Evolutionary conservation across 1,140 invertebrate species (phyloP), one percentile per base, ranked within the genome.

Genomic region (Heliconius hermathena): DNA sequence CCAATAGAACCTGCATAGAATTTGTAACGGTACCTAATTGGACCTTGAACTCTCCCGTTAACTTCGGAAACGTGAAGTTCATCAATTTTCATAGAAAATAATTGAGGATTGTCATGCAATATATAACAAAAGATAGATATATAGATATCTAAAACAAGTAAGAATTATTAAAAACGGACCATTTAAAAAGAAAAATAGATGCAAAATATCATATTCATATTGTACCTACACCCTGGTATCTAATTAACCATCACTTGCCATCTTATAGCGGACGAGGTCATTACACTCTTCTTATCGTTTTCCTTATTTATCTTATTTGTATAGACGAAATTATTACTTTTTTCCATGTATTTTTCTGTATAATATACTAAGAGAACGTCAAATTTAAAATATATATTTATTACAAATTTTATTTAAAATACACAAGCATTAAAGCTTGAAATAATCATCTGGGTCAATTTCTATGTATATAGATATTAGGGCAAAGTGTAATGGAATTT

Each of bases 211-310:
- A 29, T 3, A 66, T n/a, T 4, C 1, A 16, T 26, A 16, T 26
- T 66, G 60, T 26, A 60, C 11, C 57, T 29, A 29, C 22, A 22
- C 9, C 11, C 11, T 26, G 22, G 60, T 66, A 29, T 66, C 60
- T 29, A 26, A 66, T 66, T 66, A 66, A 29, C 60, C n/a, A 0
- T 66, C 22, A 66, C 60, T 26, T 66, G 26, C 13, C 60, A 29
- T 66, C 60, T 26, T 9, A 66, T 26, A 66, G 8, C 20, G 22
- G 9, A 66, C 22, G 8, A 72, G 71, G 83, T 88, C 86, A 85
- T 80, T 84, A 86, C 81, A 75, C 85, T 71, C 80, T 9, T 46
- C 36, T 83, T 87, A 86, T 90, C 87, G 79, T 71, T 88, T 82
- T 79, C 83, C 81, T 71, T 81, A 84, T 83, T 88, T 82, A 78